A percentile compares a stretch with the other conserved stretches of the same genome.
phyloP scores from a whole-genome alignment of 37 sponge, comb jelly and placozoan genomes.

The Hormiphora californensis region DNA sequence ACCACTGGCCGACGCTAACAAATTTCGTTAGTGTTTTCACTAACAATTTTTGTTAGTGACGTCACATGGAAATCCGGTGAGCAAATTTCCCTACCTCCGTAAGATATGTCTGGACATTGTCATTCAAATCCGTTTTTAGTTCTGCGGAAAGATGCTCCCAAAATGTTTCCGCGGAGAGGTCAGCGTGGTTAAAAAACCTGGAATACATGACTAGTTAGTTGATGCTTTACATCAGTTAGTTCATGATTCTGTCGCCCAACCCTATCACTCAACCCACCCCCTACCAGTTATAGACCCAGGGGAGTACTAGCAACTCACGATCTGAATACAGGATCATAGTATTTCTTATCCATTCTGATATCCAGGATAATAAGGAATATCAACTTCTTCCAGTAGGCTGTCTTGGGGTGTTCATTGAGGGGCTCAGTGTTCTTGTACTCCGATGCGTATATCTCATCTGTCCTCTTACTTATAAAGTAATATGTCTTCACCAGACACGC shows the following conservation, averaged over 20 bases:
- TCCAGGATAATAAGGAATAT: constrained; percentile 33
- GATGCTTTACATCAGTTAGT: neutral
- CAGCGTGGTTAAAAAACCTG: constrained; percentile 50
- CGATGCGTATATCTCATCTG: neutral
- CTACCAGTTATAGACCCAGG: too few species aligned
- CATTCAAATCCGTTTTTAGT: constrained; percentile 16
- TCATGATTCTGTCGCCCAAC: neutral
- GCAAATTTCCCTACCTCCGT: too few species aligned
- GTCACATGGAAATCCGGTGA: too few species aligned
- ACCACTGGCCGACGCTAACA: too few species aligned
- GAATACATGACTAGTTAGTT: neutral
- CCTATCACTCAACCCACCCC: too few species aligned
- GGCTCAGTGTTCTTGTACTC: neutral
- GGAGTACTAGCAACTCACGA: too few species aligned
- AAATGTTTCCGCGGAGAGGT: constrained; percentile 23
- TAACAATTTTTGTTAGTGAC: too few species aligned
- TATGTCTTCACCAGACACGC: constrained; percentile 38
- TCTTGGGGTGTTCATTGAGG: constrained; percentile 19
- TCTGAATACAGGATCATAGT: constrained; percentile 46
- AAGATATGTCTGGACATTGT: constrained; percentile 1
- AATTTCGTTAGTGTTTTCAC: too few species aligned
- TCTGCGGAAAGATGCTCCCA: constrained; percentile 44
- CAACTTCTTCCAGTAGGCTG: constrained; percentile 40
- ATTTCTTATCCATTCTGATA: constrained; percentile 4
- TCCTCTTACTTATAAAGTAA: constrained; percentile 28